A percentile compares a stretch with the other conserved stretches of the same genome.
Conservation (phyloP, 2,888 invertebrate genomes). For the Steromphala cineraria region DNA sequence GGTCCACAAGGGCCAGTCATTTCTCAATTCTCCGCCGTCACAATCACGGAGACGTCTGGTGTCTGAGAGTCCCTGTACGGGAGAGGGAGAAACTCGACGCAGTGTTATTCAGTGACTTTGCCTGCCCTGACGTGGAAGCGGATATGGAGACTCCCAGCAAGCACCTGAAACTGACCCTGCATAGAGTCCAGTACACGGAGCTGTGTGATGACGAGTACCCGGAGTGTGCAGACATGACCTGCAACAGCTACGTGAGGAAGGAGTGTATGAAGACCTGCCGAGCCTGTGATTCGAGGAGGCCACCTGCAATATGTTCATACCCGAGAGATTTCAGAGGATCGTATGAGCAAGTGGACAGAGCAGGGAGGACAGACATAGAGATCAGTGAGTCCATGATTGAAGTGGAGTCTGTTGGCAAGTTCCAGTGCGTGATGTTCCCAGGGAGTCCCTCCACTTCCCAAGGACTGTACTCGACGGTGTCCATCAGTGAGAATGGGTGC, state of each 20-base stretch:
- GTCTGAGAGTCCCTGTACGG: constrained; percentile 48
- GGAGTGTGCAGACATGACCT: constrained; percentile 52
- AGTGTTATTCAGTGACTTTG: constrained; percentile 55
- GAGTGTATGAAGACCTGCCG: constrained; percentile 64
- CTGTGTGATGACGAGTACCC: constrained; percentile 67
- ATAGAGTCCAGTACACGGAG: constrained; percentile 42
- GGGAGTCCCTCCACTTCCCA: constrained; percentile 45
- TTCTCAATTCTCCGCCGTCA: constrained; percentile 50
- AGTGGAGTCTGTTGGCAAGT: constrained; percentile 51
- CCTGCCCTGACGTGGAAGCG: constrained; percentile 31
- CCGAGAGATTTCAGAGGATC: constrained; percentile 48
- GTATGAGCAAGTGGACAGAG: constrained; percentile 47
- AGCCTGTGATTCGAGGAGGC: constrained; percentile 49
- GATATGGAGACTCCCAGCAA: constrained; percentile 6
- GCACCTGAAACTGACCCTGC: constrained; percentile 50
- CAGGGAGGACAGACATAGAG: constrained; percentile 35
- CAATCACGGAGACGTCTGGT: constrained; percentile 49
- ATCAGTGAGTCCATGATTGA: constrained; percentile 42
- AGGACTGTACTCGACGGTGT: constrained; percentile 54
- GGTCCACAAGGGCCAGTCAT: constrained; percentile 50
- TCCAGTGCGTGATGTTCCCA: constrained; percentile 52
- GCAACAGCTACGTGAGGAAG: constrained; percentile 46
- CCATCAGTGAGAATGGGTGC: constrained; percentile 61
- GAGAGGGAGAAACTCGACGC: constrained; percentile 18
- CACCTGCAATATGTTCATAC: constrained; percentile 52